Conservation (phyloP, 2,888 invertebrate species). For the Sphaerophoria taeniata region DNA sequence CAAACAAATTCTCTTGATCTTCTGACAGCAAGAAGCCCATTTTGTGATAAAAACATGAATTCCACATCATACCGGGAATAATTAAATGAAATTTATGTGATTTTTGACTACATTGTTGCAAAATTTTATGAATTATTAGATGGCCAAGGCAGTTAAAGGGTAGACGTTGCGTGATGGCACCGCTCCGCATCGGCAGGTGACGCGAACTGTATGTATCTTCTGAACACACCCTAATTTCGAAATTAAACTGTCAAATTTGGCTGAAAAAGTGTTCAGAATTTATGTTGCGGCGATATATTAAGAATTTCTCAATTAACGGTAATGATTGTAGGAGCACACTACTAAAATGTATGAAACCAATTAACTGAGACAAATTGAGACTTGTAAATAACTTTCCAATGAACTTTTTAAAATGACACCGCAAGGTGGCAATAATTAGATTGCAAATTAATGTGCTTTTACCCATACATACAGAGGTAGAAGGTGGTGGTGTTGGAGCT, state of each 20-base stretch:
- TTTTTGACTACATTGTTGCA: slow-evolving; percentile 56
- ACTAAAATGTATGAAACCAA: background rate
- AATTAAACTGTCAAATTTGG: slow-evolving; percentile 48
- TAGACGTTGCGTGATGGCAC: background rate
- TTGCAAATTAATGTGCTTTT: slow-evolving; percentile 15
- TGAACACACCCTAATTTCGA: slow-evolving; percentile 22
- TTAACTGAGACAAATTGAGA: slow-evolving; percentile 42
- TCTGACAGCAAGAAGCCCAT: slow-evolving; percentile 29
- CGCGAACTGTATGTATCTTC: slow-evolving; percentile 43
- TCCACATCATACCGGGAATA: slow-evolving; percentile 3
- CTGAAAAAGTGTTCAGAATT: slow-evolving; percentile 15
- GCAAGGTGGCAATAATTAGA: background rate
- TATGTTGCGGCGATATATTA: background rate
- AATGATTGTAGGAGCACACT: slow-evolving; percentile 44
- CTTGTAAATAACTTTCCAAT: slow-evolving; percentile 46
- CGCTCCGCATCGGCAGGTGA: slow-evolving; percentile 38
- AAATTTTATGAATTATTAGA: slow-evolving; percentile 41
- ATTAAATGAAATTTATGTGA: slow-evolving; percentile 46
- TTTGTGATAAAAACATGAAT: slow-evolving; percentile 20
- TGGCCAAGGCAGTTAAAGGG: slow-evolving; percentile 13
- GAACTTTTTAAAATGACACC: slow-evolving; percentile 49
- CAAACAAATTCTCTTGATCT: slow-evolving; percentile 22
- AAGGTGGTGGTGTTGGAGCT: background rate
- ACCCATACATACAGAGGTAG: slow-evolving; percentile 4
- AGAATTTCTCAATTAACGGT: slow-evolving; percentile 57